phyloP scores from a whole-genome alignment of 2,888 invertebrate genomes.

The Drosophila hamatofila region DNA sequence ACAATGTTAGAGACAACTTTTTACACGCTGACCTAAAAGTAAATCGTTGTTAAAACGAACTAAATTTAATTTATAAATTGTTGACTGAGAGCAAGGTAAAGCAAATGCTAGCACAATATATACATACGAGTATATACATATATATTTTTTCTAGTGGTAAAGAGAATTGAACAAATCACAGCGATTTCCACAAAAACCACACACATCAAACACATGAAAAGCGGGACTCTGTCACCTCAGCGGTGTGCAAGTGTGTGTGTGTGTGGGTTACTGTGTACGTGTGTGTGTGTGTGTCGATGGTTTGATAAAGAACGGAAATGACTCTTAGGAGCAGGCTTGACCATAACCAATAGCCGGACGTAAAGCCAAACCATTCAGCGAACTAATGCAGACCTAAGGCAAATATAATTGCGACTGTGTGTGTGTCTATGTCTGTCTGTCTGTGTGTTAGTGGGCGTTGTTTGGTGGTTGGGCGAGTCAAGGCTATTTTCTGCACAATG shows the following conservation, averaged over 20 bases:
- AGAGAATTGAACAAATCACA: conserved; percentile 50
- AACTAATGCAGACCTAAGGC: conserved; percentile 80
- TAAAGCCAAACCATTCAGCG: conserved; percentile 65
- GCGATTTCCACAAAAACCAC: conserved; percentile 64
- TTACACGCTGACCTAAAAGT: conserved; percentile 1
- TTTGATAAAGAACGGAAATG: conserved; percentile 70
- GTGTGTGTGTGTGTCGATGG: not conserved
- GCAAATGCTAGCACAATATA: not conserved
- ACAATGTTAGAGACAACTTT: not conserved
- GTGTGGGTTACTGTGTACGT: not conserved
- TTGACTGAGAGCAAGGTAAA: not conserved
- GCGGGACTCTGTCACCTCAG: conserved; percentile 59
- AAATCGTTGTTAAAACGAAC: conserved; percentile 8
- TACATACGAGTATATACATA: not conserved
- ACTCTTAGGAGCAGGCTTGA: conserved; percentile 68
- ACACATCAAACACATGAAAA: conserved; percentile 68
- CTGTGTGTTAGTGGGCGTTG: conserved; percentile 1
- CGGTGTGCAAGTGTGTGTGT: conserved; percentile 10
- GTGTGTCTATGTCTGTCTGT: not conserved
- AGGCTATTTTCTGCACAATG: conserved; percentile 58
- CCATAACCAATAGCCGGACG: conserved; percentile 42
- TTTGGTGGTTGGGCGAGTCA: conserved; percentile 6
- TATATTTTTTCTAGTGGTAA: not conserved
- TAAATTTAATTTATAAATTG: conserved; percentile 11
- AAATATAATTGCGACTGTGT: conserved; percentile 75